A percentile compares a stretch with the other conserved stretches of the same genome.
phyloP scores from a whole-genome alignment of 2,113 vertebrate genomes.

The Galemys pyrenaicus region DNA sequence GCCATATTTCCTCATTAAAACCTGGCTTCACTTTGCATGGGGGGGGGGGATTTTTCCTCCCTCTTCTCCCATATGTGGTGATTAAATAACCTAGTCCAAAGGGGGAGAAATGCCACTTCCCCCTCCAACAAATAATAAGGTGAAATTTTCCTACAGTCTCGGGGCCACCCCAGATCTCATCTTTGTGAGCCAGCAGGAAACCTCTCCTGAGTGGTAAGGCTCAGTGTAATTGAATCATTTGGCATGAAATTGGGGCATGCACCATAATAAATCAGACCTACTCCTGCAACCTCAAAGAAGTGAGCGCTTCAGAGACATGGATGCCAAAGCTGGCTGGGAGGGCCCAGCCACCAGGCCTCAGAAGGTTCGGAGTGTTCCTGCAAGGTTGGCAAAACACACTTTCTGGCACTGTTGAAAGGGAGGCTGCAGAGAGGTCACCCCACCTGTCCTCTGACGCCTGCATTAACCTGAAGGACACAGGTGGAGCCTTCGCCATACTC shows the following conservation, averaged over 20 bases:
- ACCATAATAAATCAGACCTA: constrained; percentile 68
- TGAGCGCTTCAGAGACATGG: neutral
- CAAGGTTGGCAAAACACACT: neutral
- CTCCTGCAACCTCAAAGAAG: constrained; percentile 37
- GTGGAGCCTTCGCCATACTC: neutral
- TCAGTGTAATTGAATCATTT: constrained; percentile 74
- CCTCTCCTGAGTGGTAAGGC: constrained; percentile 60
- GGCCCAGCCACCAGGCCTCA: neutral
- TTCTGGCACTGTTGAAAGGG: neutral
- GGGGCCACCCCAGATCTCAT: constrained; percentile 42
- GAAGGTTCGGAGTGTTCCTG: neutral
- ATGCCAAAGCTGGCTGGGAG: neutral
- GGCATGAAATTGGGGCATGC: constrained; percentile 73
- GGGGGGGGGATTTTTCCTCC: neutral
- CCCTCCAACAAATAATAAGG: constrained; percentile 69
- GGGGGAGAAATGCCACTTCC: constrained; percentile 41
- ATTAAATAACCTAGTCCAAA: constrained; percentile 67
- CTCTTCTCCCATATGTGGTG: constrained; percentile 35
- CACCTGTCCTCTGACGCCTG: neutral
- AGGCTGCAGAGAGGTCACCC: neutral
- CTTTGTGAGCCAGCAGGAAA: constrained; percentile 60
- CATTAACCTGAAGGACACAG: neutral
- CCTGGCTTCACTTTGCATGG: constrained; percentile 46
- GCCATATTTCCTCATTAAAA: constrained; percentile 67
- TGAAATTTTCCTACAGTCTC: constrained; percentile 55